Conservation (phyloP, 2,888 invertebrate genomes). For the Amblyteles armatorius region DNA sequence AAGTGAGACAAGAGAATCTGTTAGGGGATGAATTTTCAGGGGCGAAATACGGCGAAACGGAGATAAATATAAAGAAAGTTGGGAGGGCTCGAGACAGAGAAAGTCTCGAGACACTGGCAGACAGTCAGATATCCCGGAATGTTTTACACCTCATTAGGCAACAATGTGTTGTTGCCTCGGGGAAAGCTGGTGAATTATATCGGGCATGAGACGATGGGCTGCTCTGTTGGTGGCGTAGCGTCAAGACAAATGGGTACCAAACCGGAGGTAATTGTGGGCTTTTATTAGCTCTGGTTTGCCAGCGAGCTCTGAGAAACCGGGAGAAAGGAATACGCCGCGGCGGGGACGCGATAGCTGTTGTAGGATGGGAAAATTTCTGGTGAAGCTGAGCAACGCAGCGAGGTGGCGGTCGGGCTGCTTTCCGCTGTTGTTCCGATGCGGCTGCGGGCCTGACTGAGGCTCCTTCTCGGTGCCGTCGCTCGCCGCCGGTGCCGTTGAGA, state of each 20-base stretch:
- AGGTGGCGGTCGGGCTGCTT: constrained; percentile 65
- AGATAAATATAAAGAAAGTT: constrained; percentile 9
- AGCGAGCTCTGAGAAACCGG: constrained; percentile 64
- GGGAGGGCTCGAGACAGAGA: neutral
- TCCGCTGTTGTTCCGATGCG: constrained; percentile 58
- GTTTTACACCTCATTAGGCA: constrained; percentile 85
- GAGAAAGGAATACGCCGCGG: constrained; percentile 56
- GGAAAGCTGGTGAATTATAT: constrained; percentile 83
- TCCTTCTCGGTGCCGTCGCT: constrained; percentile 1
- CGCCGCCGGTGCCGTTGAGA: constrained; percentile 33
- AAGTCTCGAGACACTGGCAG: constrained; percentile 71
- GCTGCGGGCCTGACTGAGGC: constrained; percentile 35
- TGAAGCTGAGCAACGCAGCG: constrained; percentile 67
- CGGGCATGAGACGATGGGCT: constrained; percentile 82
- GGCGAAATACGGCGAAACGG: neutral
- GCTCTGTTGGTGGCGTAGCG: constrained; percentile 48
- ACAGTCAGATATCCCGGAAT: constrained; percentile 83
- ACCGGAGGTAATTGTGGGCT: constrained; percentile 85
- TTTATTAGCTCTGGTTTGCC: constrained; percentile 84
- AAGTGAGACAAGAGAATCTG: constrained; percentile 40
- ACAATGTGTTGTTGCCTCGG: constrained; percentile 84
- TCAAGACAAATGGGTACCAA: constrained; percentile 84
- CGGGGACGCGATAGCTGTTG: constrained; percentile 23
- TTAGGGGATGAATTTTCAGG: constrained; percentile 24
- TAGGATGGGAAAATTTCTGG: constrained; percentile 47